Base-by-base conservation (phyloP, 1,140 invertebrate genomes). In the Drosophila gunungcola region DNA sequence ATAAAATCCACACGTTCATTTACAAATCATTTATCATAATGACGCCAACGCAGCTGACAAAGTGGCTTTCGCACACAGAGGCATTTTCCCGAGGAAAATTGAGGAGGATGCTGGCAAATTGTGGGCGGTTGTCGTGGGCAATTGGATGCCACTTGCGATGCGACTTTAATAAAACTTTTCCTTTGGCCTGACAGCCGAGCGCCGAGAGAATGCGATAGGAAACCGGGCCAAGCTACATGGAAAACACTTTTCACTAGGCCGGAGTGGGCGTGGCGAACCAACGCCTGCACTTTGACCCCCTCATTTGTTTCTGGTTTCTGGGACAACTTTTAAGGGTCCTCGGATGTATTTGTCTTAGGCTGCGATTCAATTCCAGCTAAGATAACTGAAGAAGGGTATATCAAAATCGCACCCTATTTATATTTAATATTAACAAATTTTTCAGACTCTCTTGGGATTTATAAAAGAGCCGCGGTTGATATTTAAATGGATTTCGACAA, bases 11-110 rank as follows among this genome's bases (percentile, higher is more conserved):
- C 53, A 75, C 61, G 34, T 75, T 75, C 46, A 67, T 75, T 75
- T 75, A 57, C 72, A 75, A 75, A 75, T 75, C 72, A 75, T 75
- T 75, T 75, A 75, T 75, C 61, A 75, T 48, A 75, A 55, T 63
- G 51, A 29, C 48, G 36, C 54, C 62, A 46, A 61, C 39, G 34
- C 45, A 51, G 39, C 62, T 69, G 73, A 77, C 73, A 77, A 77
- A 67, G 63, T 69, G 62, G 51, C 43, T 76, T 60, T 61, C 16
- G 32, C 52, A 51, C 61, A 38, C 12, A 69, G 68, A 10, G 12
- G 45, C 25, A 36, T 39, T 32, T 32, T 32, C 6, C 11, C 34
- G 13, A 10, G 45, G 9, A 45, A 70, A 69, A 56, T 67, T 25
- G 61, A 27, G 34, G 13, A 36, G 46, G 25, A 70, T 58, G 46